Evolutionary conservation across 2,113 vertebrate genomes (phyloP).

Genomic region (Gymnogyps californianus): DNA sequence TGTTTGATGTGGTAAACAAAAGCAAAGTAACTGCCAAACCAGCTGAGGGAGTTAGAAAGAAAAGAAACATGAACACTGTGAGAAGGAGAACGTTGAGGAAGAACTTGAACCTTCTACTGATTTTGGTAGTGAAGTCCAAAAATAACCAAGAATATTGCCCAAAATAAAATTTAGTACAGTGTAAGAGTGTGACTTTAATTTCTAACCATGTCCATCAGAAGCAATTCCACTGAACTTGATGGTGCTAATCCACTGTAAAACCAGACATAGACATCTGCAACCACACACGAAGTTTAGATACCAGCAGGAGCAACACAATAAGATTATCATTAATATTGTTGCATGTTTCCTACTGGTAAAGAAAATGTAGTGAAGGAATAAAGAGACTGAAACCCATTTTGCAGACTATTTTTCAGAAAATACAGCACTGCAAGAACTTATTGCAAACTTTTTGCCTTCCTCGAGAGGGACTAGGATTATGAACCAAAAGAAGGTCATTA

Average conservation of each 20-base stretch:
- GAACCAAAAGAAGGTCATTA: background rate
- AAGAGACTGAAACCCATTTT: background rate
- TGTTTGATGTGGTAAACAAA: conserved; percentile 70
- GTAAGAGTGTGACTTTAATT: background rate
- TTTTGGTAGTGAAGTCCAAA: conserved; percentile 19
- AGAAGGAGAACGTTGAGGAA: conserved; percentile 13
- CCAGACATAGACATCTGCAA: background rate
- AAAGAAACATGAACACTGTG: conserved; percentile 44
- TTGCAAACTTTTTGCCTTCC: background rate
- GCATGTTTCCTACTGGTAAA: background rate
- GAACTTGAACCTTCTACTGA: conserved; percentile 19
- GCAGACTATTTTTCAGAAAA: background rate
- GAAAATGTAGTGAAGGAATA: background rate
- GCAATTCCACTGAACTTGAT: background rate
- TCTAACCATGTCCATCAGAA: background rate
- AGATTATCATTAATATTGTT: background rate
- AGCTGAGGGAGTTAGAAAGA: conserved; percentile 17
- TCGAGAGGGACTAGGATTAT: background rate
- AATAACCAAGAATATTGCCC: background rate
- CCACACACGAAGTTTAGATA: background rate
- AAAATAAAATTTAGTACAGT: background rate
- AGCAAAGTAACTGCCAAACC: conserved; percentile 26
- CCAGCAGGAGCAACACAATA: background rate
- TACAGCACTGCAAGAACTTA: background rate
- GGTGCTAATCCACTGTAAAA: background rate